Percentiles rank a stretch among this genome's conserved stretches.
These are phyloP conservation scores for Cyclura pinguis DNA, from an alignment of 2,797 vertebrate genomes.

Conservation along the genomic window DNA sequence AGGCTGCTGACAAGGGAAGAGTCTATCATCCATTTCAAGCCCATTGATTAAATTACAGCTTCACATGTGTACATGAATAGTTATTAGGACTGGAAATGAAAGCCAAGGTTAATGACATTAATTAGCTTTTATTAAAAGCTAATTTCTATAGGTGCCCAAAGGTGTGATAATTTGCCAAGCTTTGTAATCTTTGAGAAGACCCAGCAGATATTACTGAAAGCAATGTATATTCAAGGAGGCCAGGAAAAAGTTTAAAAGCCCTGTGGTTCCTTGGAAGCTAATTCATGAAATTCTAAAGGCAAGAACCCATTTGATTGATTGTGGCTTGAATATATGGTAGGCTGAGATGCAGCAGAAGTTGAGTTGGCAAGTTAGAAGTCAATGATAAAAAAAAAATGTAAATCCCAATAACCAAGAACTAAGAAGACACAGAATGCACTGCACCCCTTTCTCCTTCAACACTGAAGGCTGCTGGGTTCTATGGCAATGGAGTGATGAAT, in stretches of 20 bases:
- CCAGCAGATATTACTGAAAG: not conserved
- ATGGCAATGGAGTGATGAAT: no score
- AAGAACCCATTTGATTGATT: not conserved
- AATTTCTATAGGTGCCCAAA: conserved; percentile 27
- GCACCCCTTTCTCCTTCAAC: no score
- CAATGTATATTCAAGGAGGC: not conserved
- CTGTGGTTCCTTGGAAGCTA: not conserved
- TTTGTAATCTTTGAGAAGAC: conserved; percentile 21
- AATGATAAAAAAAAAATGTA: not conserved
- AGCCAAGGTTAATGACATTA: conserved; percentile 33
- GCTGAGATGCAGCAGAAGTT: not conserved
- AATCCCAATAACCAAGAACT: not conserved
- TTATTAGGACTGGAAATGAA: conserved; percentile 27
- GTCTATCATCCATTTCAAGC: conserved; percentile 24
- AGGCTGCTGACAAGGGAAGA: conserved; percentile 12
- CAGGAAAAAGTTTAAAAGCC: not conserved
- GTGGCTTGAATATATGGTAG: not conserved
- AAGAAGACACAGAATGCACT: not conserved
- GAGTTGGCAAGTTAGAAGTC: not conserved
- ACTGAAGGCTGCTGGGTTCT: no score
- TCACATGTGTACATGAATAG: conserved; percentile 1
- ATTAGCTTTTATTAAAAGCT: conserved; percentile 37
- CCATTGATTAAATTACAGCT: conserved; percentile 19
- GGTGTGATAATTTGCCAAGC: conserved; percentile 30
- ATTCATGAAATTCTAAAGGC: not conserved